Base-by-base conservation (phyloP, 2,888 invertebrate species). In the Zygothrica quintamaculata region DNA sequence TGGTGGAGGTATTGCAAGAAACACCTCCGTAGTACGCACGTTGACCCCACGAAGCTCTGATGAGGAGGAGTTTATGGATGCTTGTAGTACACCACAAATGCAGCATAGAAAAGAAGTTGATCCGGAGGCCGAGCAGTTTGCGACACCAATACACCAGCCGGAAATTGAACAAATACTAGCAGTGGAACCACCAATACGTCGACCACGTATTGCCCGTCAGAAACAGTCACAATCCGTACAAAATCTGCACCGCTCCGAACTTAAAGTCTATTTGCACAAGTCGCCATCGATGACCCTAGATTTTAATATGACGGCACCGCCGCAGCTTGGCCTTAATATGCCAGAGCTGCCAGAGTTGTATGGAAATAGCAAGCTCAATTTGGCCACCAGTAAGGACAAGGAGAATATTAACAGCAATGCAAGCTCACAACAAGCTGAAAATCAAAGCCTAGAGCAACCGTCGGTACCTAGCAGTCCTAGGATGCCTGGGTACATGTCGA, bases 61-160 rank as follows among this genome's bases (percentile, higher is more conserved):
- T 37, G 91, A 91, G 47, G 90, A 90, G 31, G 85, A 89, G 12
- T 91, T 81, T 61, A 84, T 89, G 1, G 91, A 91, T 74, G 91
- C 91, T 0, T 68, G 88, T 7, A 84, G 90, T 52, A 82, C 88
- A 15, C 77, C 89, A 0, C 87, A 70, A 18, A 22, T 31, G 6
- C 64, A 69, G 5, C 47, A 58, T 2, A 52, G 62, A n/a, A 8
- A 13, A 0, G 51, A 52, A 12, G 26, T 11, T 0, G 57, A 70
- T 4, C 0, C 48, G 7, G 74, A 73, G 1, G 11, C 26, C 25
- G 71, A 76, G 6, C 55, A 44, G 42, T 82, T 46, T 16, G 47
- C 16, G 26, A 73, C 59, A 53, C 74, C 50, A 6, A 64, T 26
- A 1, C 81, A 71, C 47, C 74, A 74, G 16, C 43, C 80, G 25